These are phyloP conservation scores for Circaetus cinerascens DNA, from an alignment of 2,113 vertebrate genomes.

Conservation along the genomic window DNA sequence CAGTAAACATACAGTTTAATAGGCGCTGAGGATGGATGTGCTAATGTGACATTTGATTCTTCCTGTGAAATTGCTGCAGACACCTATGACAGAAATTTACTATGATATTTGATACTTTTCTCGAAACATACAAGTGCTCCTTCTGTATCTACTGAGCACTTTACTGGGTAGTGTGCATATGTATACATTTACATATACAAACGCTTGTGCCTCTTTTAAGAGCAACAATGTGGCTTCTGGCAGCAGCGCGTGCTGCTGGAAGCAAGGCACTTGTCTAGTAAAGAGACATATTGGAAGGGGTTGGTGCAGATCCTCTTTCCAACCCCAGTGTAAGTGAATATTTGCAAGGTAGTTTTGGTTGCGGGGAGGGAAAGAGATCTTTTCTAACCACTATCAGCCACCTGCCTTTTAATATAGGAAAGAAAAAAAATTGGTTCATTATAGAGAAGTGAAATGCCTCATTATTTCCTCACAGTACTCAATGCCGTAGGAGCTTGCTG, in stretches of 20 bases:
- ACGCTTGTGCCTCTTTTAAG: not conserved
- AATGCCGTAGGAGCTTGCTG: not conserved
- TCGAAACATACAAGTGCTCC: not conserved
- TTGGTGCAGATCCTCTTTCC: not conserved
- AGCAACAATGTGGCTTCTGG: not conserved
- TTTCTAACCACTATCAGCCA: not conserved
- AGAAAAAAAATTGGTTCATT: not conserved
- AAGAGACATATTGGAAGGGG: not conserved
- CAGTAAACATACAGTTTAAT: rapidly evolving
- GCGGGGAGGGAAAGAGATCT: not conserved
- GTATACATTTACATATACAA: not conserved
- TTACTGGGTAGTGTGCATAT: not conserved
- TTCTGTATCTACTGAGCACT: not conserved
- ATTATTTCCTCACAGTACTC: not conserved
- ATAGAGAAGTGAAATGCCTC: not conserved
- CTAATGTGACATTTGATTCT: not conserved
- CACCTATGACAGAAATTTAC: not conserved
- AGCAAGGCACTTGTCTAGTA: not conserved
- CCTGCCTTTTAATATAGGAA: not conserved
- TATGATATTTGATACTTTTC: not conserved
- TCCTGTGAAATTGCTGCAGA: not conserved
- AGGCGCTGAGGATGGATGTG: not conserved
- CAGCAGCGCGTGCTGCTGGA: not conserved
- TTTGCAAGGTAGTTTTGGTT: not conserved
- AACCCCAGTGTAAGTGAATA: not conserved